Evolutionary conservation across 2,888 invertebrate genomes (phyloP).

Genomic region (Macropis europaea): DNA sequence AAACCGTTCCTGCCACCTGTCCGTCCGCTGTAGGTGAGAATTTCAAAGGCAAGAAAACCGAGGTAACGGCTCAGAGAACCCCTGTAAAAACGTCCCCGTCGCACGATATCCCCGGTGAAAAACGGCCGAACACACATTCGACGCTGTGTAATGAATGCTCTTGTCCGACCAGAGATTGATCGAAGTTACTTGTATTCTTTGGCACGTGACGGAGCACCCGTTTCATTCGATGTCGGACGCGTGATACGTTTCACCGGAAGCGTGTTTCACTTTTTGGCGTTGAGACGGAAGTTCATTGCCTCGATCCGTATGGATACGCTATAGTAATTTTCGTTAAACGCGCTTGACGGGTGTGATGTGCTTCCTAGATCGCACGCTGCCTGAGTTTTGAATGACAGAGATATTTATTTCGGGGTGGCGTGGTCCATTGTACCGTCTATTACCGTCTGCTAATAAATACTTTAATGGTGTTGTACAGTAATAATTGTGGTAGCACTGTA

Average conservation of each 20-base stretch:
- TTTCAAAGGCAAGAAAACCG: slow-evolving; percentile 40
- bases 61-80: slow-evolving; percentile 7
- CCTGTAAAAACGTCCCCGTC: not conserved
- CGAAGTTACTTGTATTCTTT: slow-evolving; percentile 32
- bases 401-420: no score
- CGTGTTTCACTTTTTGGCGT: not conserved
- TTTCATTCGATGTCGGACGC: not conserved
- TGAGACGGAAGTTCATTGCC: not conserved
- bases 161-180: slow-evolving; percentile 33
- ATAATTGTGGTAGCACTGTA: no score
- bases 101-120: slow-evolving; percentile 18
- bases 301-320: no score
- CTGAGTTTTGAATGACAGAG: no score
- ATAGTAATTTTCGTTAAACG: no score
- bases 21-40: slow-evolving; percentile 31
- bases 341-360: no score
- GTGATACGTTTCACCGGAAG: not conserved
- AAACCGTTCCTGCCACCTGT: slow-evolving; percentile 50
- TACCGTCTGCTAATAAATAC: no score
- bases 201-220: slow-evolving; percentile 5
- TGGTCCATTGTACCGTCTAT: no score
- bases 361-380: no score
- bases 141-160: slow-evolving; percentile 30
- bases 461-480: no score
- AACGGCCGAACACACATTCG: slow-evolving; percentile 30